Conservation (phyloP, 2,113 vertebrate genomes). For the Hemicordylus capensis region DNA sequence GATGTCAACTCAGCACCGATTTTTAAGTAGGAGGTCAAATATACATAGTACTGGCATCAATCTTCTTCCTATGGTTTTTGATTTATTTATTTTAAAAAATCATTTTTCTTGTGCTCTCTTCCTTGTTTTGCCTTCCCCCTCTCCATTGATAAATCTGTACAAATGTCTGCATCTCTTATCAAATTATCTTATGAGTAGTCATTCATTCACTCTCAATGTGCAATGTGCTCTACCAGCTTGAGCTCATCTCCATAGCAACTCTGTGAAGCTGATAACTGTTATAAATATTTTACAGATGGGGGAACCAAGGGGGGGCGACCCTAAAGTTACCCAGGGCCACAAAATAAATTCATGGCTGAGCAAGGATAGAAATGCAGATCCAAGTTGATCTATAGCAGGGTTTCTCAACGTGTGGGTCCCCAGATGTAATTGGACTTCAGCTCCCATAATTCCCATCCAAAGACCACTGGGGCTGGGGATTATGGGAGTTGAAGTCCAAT, state of each 20-base stretch:
- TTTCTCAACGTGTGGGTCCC: too few relatives aligned
- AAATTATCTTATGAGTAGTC: not conserved
- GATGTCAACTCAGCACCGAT: not conserved
- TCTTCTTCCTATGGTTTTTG: not conserved
- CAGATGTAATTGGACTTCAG: too few relatives aligned
- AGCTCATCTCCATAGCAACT: conserved; percentile 2
- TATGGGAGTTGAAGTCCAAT: too few relatives aligned
- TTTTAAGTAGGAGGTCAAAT: not conserved
- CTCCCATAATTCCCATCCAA: too few relatives aligned
- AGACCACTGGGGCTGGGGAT: too few relatives aligned
- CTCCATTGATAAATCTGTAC: not conserved
- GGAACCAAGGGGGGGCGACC: not conserved
- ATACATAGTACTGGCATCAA: not conserved
- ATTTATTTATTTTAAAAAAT: not conserved
- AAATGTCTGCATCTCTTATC: not conserved
- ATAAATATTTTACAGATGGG: not conserved
- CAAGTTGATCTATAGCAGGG: too few relatives aligned
- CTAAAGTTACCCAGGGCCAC: not conserved
- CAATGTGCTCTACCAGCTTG: not conserved
- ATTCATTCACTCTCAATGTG: not conserved
- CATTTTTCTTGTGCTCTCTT: not conserved
- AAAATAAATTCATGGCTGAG: not conserved
- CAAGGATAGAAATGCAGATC: not conserved
- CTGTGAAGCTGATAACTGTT: not conserved
- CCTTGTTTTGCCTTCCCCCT: not conserved